Evolutionary conservation across 2,797 vertebrate genomes (phyloP), one percentile per base, ranked within the genome.

Genomic region (Zalophus californianus): DNA sequence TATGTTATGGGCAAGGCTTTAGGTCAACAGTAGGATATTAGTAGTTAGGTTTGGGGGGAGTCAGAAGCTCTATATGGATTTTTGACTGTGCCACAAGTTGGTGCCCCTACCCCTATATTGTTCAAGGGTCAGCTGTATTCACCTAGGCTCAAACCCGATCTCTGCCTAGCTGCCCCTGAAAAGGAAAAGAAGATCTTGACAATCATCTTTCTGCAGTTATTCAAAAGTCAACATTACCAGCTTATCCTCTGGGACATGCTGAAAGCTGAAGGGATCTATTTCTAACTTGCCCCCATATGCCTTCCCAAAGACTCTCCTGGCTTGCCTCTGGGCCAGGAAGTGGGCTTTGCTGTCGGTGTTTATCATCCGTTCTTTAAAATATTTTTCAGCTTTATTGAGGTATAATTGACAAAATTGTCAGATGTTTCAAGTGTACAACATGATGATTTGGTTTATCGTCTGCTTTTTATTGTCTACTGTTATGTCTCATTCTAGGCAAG

Each of bases 401-500:
- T 35, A 0, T 35, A 27, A 35, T 3, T 79, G 29, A 48, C 66
- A 35, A 58, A 32, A 32, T 1, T 0, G 4, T n/a, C 27, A 18
- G 21, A 5, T 27, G 15, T 5, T 18, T 7, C 48, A 20, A 3
- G 58, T 0, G 66, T 32, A 15, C 35, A 13, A 2, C 2, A 0
- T 48, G 35, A 10, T 16, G 64, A 29, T 32, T 54, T 48, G 21
- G 4, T 29, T 27, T 23, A 16, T 35, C 89, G 1, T 32, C 54
- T 44, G 58, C n/a, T 38, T 93, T 60, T 73, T 18, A 15, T 21
- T 62, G 4, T 75, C 86, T 66, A 44, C 85, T 94, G 84, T 56
- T 44, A 73, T 95, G 88, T 66, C 87, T 94, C 98, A 3, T 97
- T 97, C 80, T 97, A 99, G 99, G 96, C 98, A 99, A 96, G 99